phyloP scores from a whole-genome alignment of 1,140 invertebrate genomes.

The Drosophila saltans region DNA sequence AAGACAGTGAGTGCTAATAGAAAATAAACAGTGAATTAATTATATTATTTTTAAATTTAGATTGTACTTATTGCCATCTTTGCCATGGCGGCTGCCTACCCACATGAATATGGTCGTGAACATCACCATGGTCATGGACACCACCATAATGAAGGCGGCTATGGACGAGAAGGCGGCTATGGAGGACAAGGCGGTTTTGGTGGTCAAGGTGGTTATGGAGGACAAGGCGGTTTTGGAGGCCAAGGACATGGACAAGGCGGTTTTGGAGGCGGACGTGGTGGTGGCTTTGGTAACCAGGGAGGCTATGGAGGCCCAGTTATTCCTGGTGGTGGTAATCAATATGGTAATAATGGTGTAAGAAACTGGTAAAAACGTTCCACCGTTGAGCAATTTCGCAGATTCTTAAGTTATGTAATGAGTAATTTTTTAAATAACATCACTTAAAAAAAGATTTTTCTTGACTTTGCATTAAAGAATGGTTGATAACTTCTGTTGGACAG shows the following conservation, averaged over 20 bases:
- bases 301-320: not conserved
- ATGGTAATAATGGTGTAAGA: not conserved
- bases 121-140: not conserved
- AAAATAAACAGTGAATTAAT: not conserved
- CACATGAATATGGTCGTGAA: not conserved
- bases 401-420: no score
- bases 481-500: no score
- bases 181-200: not conserved
- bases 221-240: not conserved
- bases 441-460: not conserved
- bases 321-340: not conserved
- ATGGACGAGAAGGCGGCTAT: not conserved
- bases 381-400: not conserved
- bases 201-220: not conserved
- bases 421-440: no score
- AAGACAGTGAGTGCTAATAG: not conserved
- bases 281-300: not conserved
- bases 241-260: not conserved
- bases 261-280: not conserved
- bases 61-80: conserved; percentile 2
- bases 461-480: not conserved
- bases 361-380: not conserved
- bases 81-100: not conserved
- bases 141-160: not conserved
- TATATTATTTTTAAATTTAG: not conserved